Evolutionary conservation across 1,140 invertebrate species (phyloP).

Genomic region (Scaptomyza pallida): DNA sequence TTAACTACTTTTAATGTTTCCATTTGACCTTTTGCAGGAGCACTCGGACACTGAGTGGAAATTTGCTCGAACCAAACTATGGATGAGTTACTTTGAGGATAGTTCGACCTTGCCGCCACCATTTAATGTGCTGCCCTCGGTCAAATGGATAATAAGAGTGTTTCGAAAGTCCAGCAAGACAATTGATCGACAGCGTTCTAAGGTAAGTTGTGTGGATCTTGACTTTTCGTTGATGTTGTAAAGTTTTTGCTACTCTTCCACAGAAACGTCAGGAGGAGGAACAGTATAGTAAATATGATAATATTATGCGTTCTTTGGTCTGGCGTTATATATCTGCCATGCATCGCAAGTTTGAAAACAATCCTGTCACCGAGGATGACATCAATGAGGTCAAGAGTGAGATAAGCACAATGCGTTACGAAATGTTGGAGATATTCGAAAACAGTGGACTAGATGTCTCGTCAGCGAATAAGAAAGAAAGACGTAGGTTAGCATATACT

Average conservation of each 20-base stretch:
- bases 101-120: slow-evolving; percentile 92
- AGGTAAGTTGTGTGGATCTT: slow-evolving; percentile 69
- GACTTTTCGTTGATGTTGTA: neutral
- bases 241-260: neutral
- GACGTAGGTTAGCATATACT: slow-evolving; percentile 84
- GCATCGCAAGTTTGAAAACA: slow-evolving; percentile 90
- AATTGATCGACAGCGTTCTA: slow-evolving; percentile 75
- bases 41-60: slow-evolving; percentile 96
- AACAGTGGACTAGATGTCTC: slow-evolving; percentile 92
- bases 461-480: slow-evolving; percentile 88
- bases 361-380: slow-evolving; percentile 94
- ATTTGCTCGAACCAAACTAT: slow-evolving; percentile 93
- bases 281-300: slow-evolving; percentile 88
- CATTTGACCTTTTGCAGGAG: slow-evolving; percentile 85
- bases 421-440: slow-evolving; percentile 92
- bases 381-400: slow-evolving; percentile 96
- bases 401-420: slow-evolving; percentile 91
- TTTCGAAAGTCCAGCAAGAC: slow-evolving; percentile 81
- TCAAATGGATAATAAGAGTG: slow-evolving; percentile 86
- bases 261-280: slow-evolving; percentile 85
- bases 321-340: slow-evolving; percentile 93
- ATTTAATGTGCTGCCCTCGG: slow-evolving; percentile 92
- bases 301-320: slow-evolving; percentile 92
- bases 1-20: neutral
- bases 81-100: slow-evolving; percentile 96